Percentiles rank a stretch among this genome's conserved stretches.
These are phyloP conservation scores for Nesogale talazaci DNA, from an alignment of 2,113 vertebrate genomes.

Conservation along the genomic window DNA sequence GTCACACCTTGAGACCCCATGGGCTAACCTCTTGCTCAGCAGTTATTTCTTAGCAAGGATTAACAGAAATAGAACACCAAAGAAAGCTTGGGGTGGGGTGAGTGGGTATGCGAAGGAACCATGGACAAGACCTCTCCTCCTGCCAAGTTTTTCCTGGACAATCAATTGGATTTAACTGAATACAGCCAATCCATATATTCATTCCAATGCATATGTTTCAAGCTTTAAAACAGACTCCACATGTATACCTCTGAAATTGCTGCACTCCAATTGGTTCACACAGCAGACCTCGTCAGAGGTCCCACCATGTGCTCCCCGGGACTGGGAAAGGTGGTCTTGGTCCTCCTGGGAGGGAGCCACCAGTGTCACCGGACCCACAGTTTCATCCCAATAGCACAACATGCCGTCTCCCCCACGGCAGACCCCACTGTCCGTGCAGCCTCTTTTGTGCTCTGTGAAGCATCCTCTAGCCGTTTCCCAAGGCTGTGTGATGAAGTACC, in stretches of 20 bases:
- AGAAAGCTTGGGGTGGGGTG: conserved; percentile 25
- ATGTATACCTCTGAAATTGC: background rate
- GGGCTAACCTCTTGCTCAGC: conserved; percentile 79
- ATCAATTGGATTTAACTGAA: background rate
- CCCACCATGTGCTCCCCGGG: background rate
- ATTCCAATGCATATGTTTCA: conserved; percentile 15
- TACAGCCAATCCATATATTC: conserved; percentile 15
- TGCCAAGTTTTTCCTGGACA: conserved; percentile 51
- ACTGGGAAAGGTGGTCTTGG: background rate
- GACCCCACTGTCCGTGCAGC: background rate
- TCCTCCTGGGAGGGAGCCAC: background rate
- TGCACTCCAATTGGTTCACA: background rate
- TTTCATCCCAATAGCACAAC: background rate
- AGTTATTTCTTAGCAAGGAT: conserved; percentile 79
- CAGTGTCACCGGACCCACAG: background rate
- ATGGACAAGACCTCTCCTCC: conserved; percentile 28
- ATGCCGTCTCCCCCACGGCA: background rate
- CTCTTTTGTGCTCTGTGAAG: background rate
- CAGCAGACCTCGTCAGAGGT: background rate
- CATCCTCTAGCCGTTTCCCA: background rate
- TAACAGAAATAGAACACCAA: conserved; percentile 76
- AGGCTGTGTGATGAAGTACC: background rate
- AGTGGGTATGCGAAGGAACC: conserved; percentile 7
- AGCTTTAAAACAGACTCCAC: conserved; percentile 11
- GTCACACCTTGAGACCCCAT: conserved; percentile 81